phyloP scores from a whole-genome alignment of 1,140 invertebrate species.

The Pentalonia nigronervosa region DNA sequence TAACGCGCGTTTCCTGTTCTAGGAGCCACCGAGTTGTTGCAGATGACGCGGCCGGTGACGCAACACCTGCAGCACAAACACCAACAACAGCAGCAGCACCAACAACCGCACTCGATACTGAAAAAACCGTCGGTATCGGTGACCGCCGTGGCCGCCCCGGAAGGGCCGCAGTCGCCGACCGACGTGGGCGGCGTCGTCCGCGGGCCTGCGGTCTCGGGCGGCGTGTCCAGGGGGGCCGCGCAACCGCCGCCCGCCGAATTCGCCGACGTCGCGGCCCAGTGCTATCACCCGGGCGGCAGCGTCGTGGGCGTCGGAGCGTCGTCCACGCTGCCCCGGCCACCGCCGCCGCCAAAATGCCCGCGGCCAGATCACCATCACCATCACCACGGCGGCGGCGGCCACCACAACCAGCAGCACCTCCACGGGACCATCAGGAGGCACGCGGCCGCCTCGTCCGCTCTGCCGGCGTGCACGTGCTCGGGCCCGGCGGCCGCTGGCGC shows the following conservation, averaged over 20 bases:
- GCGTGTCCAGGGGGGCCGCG: conserved; percentile 14
- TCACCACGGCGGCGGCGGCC: conserved; percentile 1
- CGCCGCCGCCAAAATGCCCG: conserved; percentile 59
- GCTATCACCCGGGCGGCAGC: conserved; percentile 27
- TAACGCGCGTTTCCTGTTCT: neutral
- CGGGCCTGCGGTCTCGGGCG: neutral
- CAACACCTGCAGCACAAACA: conserved; percentile 31
- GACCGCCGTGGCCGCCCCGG: conserved; percentile 23
- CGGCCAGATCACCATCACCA: conserved; percentile 51
- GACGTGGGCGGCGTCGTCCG: neutral
- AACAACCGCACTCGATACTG: conserved; percentile 59
- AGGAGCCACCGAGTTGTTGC: conserved; percentile 61
- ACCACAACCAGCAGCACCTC: conserved; percentile 2
- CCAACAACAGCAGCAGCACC: conserved; percentile 40
- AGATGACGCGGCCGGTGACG: conserved; percentile 59
- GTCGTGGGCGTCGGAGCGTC: conserved; percentile 6
- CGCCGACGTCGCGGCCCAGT: conserved; percentile 59
- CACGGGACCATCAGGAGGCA: conserved; percentile 46
- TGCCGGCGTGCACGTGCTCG: conserved; percentile 45
- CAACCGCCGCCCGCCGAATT: conserved; percentile 60
- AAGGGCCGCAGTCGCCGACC: conserved; percentile 29
- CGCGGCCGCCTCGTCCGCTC: neutral
- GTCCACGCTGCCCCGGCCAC: conserved; percentile 61
- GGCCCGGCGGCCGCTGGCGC: too few relatives aligned
- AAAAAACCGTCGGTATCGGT: conserved; percentile 53